A percentile compares a stretch with the other conserved stretches of the same genome.
phyloP scores from a whole-genome alignment of 2,113 vertebrate genomes.

The Macrotis lagotis region DNA sequence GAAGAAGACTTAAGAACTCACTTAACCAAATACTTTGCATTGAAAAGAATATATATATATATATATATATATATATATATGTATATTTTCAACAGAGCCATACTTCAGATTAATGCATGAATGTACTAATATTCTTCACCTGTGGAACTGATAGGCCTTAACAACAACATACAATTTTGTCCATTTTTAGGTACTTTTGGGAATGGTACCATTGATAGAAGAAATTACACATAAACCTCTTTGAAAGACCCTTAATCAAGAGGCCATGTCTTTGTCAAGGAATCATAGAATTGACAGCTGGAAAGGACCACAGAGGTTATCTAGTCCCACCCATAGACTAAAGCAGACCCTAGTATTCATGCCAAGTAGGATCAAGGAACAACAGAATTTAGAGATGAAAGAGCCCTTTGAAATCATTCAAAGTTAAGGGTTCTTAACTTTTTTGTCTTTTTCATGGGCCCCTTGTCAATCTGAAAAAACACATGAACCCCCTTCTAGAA shows the following conservation, averaged over 20 bases:
- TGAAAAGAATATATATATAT: too few species aligned
- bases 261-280: constrained; percentile 34
- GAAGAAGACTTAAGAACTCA: not conserved
- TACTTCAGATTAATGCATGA: not conserved
- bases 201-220: not conserved
- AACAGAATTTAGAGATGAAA: not conserved
- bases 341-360: not conserved
- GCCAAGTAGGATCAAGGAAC: not conserved
- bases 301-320: not conserved
- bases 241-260: not conserved
- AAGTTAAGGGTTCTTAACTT: not conserved
- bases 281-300: not conserved
- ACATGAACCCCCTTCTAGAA: not conserved
- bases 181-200: not conserved
- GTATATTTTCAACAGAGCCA: not conserved
- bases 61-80: too few species aligned
- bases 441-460: not conserved
- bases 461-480: not conserved
- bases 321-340: not conserved
- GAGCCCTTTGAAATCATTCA: not conserved
- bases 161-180: not conserved
- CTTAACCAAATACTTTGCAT: constrained; percentile 28
- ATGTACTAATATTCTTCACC: not conserved
- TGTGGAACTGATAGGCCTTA: not conserved
- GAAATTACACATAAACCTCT: not conserved